phyloP scores from a whole-genome alignment of 2,797 vertebrate species.

The Galaxias olidus region DNA sequence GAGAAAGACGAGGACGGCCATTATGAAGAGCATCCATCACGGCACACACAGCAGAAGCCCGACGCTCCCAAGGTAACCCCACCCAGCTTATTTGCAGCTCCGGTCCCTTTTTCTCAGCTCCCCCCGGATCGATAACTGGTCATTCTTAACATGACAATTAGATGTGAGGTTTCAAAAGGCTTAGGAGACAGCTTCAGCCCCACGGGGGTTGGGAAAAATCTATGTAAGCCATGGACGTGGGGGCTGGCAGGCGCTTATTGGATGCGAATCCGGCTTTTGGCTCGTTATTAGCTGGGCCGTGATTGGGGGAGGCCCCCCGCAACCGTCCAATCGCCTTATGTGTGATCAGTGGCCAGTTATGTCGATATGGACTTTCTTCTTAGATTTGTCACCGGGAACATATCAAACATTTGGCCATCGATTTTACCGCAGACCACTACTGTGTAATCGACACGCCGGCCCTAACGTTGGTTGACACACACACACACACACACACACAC shows the following conservation, averaged over 20 bases:
- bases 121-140: conserved; percentile 44
- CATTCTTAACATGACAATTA: conserved; percentile 59
- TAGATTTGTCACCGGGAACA: conserved; percentile 8
- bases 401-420: conserved; percentile 33
- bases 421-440: conserved; percentile 1
- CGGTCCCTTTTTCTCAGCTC: conserved; percentile 22
- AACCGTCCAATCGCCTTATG: background rate
- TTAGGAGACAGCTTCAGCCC: conserved; percentile 34
- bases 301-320: background rate
- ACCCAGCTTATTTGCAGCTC: conserved; percentile 7
- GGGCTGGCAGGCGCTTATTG: conserved; percentile 5
- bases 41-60: too few relatives aligned
- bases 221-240: conserved; percentile 14
- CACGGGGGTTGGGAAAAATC: conserved; percentile 43
- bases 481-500: too few relatives aligned
- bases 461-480: too few relatives aligned
- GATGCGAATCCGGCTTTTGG: conserved; percentile 25
- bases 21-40: too few relatives aligned
- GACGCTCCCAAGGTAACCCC: too few relatives aligned
- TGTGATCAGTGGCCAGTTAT: background rate
- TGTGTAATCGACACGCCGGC: too few relatives aligned
- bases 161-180: conserved; percentile 53
- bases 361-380: conserved; percentile 22
- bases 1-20: too few relatives aligned
- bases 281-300: background rate